Evolutionary conservation across 2,113 vertebrate genomes (phyloP), one percentile per base, ranked within the genome.

Genomic region (Entomyzon cyanotis): DNA sequence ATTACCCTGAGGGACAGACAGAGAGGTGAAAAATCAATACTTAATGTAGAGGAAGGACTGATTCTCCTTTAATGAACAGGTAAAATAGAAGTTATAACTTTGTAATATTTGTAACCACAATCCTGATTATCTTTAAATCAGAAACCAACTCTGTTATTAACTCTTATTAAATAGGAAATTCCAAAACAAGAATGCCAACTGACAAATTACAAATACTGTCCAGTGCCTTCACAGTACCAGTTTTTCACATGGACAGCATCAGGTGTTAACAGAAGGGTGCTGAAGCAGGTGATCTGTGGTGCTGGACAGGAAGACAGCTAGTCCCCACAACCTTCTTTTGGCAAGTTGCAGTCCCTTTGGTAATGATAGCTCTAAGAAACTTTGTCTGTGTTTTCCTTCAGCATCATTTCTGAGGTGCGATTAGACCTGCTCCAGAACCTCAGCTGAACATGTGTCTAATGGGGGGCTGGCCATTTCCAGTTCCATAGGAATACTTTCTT

Each of bases 371-470:
- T 64, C 69, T n/a, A 14, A 53, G 23, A 85, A 42, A 15, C 2
- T n/a, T 88, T 89, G 39, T 15, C 75, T 30, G 37, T 56, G 11
- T 30, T 68, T 64, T 79, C 30, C 37, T 69, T 88, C 70, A 85
- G 12, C 31, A 10, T 80, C 0, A 21, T 77, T 88, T 79, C 70
- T 59, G 59, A 76, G 25, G 23, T 47, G 33, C 39, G 69, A 7
- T 68, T 33, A 90, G 75, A 91, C 30, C 41, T 65, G 37, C 70
- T 76, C 24, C 74, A 82, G 52, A 88, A 42, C 27, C 25, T 58
- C 52, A 52, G 46, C 0, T 80, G 70, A 71, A 49, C 19, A 37
- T 0, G 0, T 77, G 39, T 8, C 33, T 56, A 9, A 41, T 0
- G 0, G 20, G 12, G 5, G 4, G 70, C 55, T 90, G 35, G 35